These are phyloP conservation scores for Hesperophylax magnus DNA, from an alignment of 1,140 invertebrate genomes.

Conservation along the genomic window DNA sequence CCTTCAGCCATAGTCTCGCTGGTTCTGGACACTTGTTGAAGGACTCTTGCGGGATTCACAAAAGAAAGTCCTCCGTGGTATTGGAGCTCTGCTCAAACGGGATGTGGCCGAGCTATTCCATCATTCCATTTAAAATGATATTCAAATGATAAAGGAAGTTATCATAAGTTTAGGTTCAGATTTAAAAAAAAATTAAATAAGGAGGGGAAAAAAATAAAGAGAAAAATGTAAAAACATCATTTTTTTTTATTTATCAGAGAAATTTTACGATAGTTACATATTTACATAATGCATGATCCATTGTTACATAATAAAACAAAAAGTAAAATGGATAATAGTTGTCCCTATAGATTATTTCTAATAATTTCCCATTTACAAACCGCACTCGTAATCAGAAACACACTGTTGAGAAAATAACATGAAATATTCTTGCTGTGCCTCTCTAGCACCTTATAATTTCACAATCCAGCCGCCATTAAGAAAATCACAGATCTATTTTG, in stretches of 20 bases:
- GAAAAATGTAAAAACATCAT: constrained; percentile 54
- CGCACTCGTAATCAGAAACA: constrained; percentile 53
- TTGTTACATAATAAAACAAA: constrained; percentile 54
- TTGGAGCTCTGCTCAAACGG: no score
- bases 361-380: constrained; percentile 54
- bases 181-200: no score
- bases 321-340: constrained; percentile 57
- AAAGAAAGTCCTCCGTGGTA: no score
- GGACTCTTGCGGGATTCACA: no score
- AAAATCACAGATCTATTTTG: constrained; percentile 58
- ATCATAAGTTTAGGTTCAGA: no score
- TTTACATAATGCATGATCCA: constrained; percentile 58
- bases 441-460: constrained; percentile 46
- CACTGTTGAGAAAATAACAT: constrained; percentile 52
- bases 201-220: constrained; percentile 7
- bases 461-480: constrained; percentile 44
- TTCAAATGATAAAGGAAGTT: no score
- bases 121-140: no score
- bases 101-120: no score
- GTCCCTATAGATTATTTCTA: constrained; percentile 56
- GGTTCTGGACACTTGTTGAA: no score
- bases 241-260: constrained; percentile 58
- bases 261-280: constrained; percentile 57
- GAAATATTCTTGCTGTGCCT: constrained; percentile 45
- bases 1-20: no score